Conservation (phyloP, 2,797 vertebrate species). For the Neosalanx taihuensis region DNA sequence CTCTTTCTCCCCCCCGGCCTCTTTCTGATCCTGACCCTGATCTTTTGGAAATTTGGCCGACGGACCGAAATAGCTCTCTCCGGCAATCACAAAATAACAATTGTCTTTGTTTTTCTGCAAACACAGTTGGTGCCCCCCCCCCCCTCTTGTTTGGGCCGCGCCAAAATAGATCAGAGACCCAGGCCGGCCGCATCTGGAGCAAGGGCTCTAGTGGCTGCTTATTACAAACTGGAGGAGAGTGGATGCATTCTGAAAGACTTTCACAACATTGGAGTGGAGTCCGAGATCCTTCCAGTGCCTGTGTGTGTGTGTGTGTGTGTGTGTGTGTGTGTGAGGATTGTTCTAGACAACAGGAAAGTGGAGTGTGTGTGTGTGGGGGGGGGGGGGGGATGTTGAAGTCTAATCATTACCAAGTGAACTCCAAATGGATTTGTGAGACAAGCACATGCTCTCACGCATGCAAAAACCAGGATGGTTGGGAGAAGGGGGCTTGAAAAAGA, state of each 20-base stretch:
- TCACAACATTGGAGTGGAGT: not conserved
- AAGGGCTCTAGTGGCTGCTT: not conserved
- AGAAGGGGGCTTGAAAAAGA: not conserved
- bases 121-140: not conserved
- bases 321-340: not conserved
- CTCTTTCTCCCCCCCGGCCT: not conserved
- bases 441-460: not conserved
- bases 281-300: not conserved
- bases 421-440: not conserved
- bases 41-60: not conserved
- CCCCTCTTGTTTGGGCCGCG: not conserved
- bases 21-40: not conserved
- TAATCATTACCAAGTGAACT: not conserved
- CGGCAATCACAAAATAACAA: conserved; percentile 1
- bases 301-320: not conserved
- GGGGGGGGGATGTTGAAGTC: too few species aligned
- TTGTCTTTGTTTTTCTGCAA: conserved; percentile 2
- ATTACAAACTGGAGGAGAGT: not conserved
- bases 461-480: not conserved
- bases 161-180: conserved; percentile 3
- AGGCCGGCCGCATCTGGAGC: not conserved
- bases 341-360: not conserved
- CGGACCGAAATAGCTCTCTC: not conserved
- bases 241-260: not conserved
- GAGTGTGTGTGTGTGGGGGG: not conserved